These are phyloP conservation scores for Hyles euphorbiae DNA, from an alignment of 1,140 invertebrate genomes.

Conservation along the genomic window DNA sequence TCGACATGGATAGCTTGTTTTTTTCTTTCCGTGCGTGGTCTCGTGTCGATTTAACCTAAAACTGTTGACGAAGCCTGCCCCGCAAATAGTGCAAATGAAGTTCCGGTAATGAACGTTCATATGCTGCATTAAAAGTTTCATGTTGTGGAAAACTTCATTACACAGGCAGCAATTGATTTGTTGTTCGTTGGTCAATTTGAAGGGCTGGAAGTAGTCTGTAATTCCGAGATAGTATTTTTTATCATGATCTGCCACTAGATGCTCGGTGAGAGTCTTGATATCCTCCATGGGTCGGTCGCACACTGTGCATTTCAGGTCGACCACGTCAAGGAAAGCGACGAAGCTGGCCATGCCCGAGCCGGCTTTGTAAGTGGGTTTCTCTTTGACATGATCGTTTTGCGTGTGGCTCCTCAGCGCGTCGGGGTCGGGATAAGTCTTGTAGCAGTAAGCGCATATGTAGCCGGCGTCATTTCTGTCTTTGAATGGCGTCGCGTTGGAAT, in stretches of 20 bases:
- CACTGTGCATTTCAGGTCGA: constrained; percentile 60
- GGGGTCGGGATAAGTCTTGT: constrained; percentile 51
- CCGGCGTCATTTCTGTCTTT: constrained; percentile 64
- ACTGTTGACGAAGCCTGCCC: constrained; percentile 61
- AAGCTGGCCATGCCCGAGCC: constrained; percentile 56
- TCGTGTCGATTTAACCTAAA: constrained; percentile 59
- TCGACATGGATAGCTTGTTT: constrained; percentile 49
- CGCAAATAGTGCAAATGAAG: constrained; percentile 62
- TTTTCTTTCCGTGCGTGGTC: constrained; percentile 58
- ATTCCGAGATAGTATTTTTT: constrained; percentile 54
- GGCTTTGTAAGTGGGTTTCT: constrained; percentile 57
- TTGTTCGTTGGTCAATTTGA: constrained; percentile 53
- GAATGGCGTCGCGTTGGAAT: constrained; percentile 62
- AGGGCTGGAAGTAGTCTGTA: constrained; percentile 63
- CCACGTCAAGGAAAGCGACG: constrained; percentile 58
- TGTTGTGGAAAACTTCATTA: constrained; percentile 54
- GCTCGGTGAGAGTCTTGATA: constrained; percentile 44
- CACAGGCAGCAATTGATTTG: constrained; percentile 60
- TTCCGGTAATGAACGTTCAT: constrained; percentile 66
- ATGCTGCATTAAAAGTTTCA: constrained; percentile 65
- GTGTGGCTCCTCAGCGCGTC: constrained; percentile 49
- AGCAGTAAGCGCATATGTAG: constrained; percentile 64
- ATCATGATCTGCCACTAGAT: constrained; percentile 51
- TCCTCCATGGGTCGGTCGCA: constrained; percentile 45
- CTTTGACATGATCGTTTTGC: constrained; percentile 47